Base-by-base conservation (phyloP, 2,888 invertebrate species). In the Cephalotes varians region DNA sequence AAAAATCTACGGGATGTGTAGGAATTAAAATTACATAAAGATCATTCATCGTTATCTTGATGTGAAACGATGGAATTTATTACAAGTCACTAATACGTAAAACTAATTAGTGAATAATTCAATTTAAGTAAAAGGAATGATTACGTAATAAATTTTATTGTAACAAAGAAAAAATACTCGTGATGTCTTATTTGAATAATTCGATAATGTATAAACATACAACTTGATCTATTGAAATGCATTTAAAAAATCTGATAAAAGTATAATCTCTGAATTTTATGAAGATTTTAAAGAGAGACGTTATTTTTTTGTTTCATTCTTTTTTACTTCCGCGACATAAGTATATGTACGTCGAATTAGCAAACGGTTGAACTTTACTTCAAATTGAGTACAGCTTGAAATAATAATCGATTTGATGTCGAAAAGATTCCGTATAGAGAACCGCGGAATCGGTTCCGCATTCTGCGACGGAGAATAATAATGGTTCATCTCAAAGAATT, bases 401-500 rank as follows among this genome's bases (percentile, higher is more conserved):
- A 73, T 85, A 81, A 88, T 81, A 77, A 81, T 31, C 25, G 18
- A 49, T 4, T 64, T 10, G 64, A 10, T 40, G 25, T 9, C 40
- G 54, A 77, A 81, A 85, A 83, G 71, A 82, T 18, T 40, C 25
- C 21, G 44, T 56, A 49, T 25, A 37, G 28, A 37, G 47, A 65
- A 18, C 51, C 60, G n/a, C 21, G 47, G 40, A 47, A 80, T 82
- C 69, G 64, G 51, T 84, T 88, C 73, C 82, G 80, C 80, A 77
- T 86, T 85, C 82, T 72, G 83, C 74, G 73, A 62, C 54, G 25
- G 6, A 47, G 54, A 71, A 69, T 85, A 81, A 74, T 62, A 84
- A 84, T 74, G 81, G 76, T 28, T 76, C 74, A 71, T 73, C 81
- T 56, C 74, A 71, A 87, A 87, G 91, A 92, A 92, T 90, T 87